Percentiles rank a stretch among this genome's conserved stretches.
Conservation (phyloP, 2,113 vertebrate genomes). For the Canis aureus region DNA sequence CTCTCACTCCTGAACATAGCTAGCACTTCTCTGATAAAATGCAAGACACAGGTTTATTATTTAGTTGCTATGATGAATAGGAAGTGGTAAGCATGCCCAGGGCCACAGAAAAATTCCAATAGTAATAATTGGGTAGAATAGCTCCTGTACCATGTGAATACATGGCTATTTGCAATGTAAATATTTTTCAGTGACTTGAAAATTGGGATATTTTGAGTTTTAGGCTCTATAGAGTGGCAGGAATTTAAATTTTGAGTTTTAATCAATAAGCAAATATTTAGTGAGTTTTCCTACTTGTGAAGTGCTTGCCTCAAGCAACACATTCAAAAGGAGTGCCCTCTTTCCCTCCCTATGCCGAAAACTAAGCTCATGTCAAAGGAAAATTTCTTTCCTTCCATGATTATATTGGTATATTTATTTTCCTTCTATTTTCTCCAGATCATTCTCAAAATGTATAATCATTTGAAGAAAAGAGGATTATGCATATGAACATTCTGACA, state of each 20-base stretch:
- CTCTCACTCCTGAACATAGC: not conserved
- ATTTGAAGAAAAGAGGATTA: not conserved
- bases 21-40: not conserved
- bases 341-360: not conserved
- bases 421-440: not conserved
- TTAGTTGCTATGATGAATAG: conserved; percentile 14
- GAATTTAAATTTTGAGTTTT: not conserved
- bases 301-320: not conserved
- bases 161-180: not conserved
- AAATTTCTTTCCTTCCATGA: not conserved
- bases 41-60: not conserved
- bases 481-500: not conserved
- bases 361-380: not conserved
- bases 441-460: not conserved
- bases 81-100: not conserved
- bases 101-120: not conserved
- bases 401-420: not conserved
- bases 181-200: conserved; percentile 25
- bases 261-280: not conserved
- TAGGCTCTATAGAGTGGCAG: not conserved
- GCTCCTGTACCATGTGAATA: not conserved
- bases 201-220: not conserved
- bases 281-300: not conserved
- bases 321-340: not conserved
- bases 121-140: not conserved